Conservation (phyloP, 2,888 invertebrate species). For the Athripsodes cinereus region DNA sequence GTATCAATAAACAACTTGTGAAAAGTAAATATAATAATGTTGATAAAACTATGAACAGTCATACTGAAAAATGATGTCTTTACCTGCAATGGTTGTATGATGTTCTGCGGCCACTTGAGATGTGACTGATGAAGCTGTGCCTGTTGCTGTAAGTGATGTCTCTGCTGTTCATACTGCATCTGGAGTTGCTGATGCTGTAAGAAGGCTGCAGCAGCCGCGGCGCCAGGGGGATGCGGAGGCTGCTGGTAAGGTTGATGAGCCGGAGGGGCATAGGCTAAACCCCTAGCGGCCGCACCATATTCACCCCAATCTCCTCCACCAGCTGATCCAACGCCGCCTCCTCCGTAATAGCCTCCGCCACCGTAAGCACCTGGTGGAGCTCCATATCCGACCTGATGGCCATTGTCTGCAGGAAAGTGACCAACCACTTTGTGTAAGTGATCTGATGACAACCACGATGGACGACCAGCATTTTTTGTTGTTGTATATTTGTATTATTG, state of each 20-base stretch:
- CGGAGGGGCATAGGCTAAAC: conserved; percentile 47
- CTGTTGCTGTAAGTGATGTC: conserved; percentile 16
- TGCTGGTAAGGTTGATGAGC: conserved; percentile 49
- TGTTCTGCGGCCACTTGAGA: conserved; percentile 17
- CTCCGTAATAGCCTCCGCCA: conserved; percentile 44
- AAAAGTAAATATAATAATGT: no score
- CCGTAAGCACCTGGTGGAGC: conserved; percentile 33
- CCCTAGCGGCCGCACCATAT: conserved; percentile 47
- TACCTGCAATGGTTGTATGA: conserved; percentile 24
- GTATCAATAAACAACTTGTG: no score
- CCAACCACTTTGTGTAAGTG: conserved; percentile 19
- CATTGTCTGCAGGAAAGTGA: conserved; percentile 39
- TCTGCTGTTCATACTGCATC: conserved; percentile 25
- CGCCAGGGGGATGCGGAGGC: conserved; percentile 36
- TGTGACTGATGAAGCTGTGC: conserved; percentile 16
- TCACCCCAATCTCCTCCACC: conserved; percentile 49
- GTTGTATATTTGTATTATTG: no score
- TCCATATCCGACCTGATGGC: conserved; percentile 47
- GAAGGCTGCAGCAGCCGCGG: conserved; percentile 11
- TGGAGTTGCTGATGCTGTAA: conserved; percentile 25
- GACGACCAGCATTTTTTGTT: background rate
- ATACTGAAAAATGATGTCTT: background rate
- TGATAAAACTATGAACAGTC: no score
- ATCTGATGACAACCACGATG: conserved; percentile 8
- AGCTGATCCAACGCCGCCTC: conserved; percentile 40